Percentiles rank a stretch among this genome's conserved stretches.
These are phyloP conservation scores for Hirudo medicinalis DNA, from an alignment of 1,140 invertebrate genomes.

Conservation along the genomic window DNA sequence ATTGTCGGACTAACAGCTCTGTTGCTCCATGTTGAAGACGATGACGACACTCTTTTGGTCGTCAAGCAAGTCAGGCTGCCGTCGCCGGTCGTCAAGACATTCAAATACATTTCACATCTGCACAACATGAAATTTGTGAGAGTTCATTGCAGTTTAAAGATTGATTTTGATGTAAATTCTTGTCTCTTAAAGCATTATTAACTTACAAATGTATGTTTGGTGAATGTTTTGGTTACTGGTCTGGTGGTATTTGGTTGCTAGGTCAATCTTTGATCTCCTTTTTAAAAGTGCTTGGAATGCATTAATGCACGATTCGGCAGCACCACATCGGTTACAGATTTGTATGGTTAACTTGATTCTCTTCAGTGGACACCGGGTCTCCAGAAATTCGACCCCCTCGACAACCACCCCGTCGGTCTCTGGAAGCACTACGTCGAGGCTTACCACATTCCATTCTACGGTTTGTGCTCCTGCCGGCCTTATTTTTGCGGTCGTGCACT, in stretches of 20 bases:
- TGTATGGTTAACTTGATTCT: background rate
- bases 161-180: background rate
- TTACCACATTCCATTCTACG: constrained; percentile 16
- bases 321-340: too few relatives aligned
- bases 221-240: too few relatives aligned
- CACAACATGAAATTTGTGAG: background rate
- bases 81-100: background rate
- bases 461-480: too few relatives aligned
- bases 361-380: constrained; percentile 19
- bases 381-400: constrained; percentile 18
- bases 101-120: background rate
- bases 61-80: background rate
- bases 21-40: background rate
- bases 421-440: constrained; percentile 19
- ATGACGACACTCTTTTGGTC: background rate
- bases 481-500: background rate
- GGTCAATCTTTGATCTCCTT: background rate
- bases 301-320: too few relatives aligned
- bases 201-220: background rate
- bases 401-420: constrained; percentile 16
- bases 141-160: background rate
- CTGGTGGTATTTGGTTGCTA: background rate
- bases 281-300: too few relatives aligned
- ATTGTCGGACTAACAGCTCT: too few relatives aligned
- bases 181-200: background rate